Evolutionary conservation across 2,888 invertebrate genomes (phyloP).

Genomic region (Criorhina ranunculi): DNA sequence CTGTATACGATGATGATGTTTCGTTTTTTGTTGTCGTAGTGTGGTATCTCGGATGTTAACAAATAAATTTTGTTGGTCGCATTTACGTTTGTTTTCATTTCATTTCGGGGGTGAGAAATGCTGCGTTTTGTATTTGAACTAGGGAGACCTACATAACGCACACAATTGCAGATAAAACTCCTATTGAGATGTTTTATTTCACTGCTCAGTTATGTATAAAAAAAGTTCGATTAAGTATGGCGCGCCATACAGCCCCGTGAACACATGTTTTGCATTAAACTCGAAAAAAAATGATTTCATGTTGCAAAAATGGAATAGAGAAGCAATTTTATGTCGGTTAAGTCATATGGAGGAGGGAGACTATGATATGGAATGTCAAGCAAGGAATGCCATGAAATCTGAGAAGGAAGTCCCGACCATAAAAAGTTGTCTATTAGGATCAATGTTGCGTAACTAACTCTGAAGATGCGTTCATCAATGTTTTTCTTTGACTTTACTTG

Average conservation of each 20-base stretch:
- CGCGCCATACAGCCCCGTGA: constrained; percentile 6
- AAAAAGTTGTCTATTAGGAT: not conserved
- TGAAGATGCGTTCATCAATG: constrained; percentile 7
- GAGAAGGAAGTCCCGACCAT: constrained; percentile 13
- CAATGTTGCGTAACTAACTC: constrained; percentile 36
- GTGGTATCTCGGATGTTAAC: constrained; percentile 66
- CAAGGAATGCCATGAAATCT: constrained; percentile 17
- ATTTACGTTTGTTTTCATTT: constrained; percentile 30
- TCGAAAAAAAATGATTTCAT: constrained; percentile 65
- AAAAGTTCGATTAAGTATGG: constrained; percentile 5
- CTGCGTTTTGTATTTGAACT: constrained; percentile 12
- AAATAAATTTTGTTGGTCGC: constrained; percentile 52
- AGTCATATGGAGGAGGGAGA: constrained; percentile 14
- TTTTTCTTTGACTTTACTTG: too few species aligned
- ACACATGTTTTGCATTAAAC: constrained; percentile 68
- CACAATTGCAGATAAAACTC: constrained; percentile 27
- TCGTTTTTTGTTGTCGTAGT: constrained; percentile 37
- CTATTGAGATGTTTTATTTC: not conserved
- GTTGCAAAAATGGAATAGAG: constrained; percentile 58
- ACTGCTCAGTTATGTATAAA: not conserved
- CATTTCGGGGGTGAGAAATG: constrained; percentile 49
- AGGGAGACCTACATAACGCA: constrained; percentile 3
- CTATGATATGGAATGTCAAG: constrained; percentile 4
- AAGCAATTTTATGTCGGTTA: constrained; percentile 31
- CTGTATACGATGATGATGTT: constrained; percentile 20